A percentile compares a stretch with the other conserved stretches of the same genome.
Evolutionary conservation across 2,888 invertebrate species (phyloP).

Genomic region (Conops quadrifasciatus): DNA sequence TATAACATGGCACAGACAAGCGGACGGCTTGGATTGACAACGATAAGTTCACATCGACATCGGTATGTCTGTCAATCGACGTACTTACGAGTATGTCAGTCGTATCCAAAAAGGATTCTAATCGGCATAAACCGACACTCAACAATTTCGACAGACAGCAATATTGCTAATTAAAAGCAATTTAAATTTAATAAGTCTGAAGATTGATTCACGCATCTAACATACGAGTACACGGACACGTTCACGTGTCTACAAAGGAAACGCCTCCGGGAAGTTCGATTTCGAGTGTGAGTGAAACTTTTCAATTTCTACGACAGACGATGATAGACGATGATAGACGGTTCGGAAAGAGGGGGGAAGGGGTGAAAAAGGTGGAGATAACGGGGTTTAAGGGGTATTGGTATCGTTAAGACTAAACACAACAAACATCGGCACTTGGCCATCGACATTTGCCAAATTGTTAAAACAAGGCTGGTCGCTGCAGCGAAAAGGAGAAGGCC

Average conservation of each 20-base stretch:
- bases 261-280: neutral
- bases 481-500: too few species aligned
- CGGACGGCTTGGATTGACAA: too few species aligned
- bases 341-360: neutral
- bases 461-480: too few species aligned
- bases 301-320: neutral
- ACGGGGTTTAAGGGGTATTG: too few species aligned
- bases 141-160: constrained; percentile 3
- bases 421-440: too few species aligned
- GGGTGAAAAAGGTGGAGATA: neutral
- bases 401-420: too few species aligned
- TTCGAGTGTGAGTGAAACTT: neutral
- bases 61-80: too few species aligned
- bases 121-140: neutral
- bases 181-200: constrained; percentile 18
- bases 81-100: too few species aligned
- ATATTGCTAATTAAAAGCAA: constrained; percentile 30
- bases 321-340: neutral
- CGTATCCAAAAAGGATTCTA: too few species aligned
- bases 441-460: too few species aligned
- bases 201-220: constrained; percentile 11
- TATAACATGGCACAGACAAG: too few species aligned
- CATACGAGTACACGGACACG: constrained; percentile 3
- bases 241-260: neutral
- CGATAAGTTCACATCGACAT: too few species aligned